phyloP scores from a whole-genome alignment of 2,888 invertebrate genomes.

The Acanthopleura granulata region DNA sequence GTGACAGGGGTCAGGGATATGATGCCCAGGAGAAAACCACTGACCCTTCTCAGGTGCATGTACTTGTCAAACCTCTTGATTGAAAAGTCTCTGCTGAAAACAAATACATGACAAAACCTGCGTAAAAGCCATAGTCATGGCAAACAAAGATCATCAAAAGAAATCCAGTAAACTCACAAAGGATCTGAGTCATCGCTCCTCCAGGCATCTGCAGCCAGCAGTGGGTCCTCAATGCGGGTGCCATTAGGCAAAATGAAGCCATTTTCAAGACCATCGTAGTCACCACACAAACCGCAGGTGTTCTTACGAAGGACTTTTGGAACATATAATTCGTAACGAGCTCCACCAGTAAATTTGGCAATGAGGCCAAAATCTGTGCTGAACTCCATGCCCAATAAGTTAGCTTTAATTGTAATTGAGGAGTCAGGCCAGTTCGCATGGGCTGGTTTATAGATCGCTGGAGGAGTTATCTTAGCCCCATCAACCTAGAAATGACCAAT shows the following conservation, averaged over 20 bases:
- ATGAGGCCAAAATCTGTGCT: slow-evolving; percentile 3
- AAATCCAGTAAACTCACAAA: neutral
- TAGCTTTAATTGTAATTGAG: neutral
- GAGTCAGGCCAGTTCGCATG: neutral
- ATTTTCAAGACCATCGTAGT: neutral
- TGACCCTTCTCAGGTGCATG: too few species aligned
- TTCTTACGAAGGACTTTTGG: neutral
- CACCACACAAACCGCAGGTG: slow-evolving; percentile 9
- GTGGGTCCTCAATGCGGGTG: neutral
- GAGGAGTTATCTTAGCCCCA: neutral
- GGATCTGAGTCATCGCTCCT: neutral
- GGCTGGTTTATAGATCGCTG: neutral
- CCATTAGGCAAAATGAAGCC: neutral
- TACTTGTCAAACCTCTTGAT: too few species aligned
- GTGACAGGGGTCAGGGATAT: too few species aligned
- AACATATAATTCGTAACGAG: neutral
- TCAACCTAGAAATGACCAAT: too few species aligned
- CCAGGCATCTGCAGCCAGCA: neutral
- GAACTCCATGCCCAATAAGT: neutral
- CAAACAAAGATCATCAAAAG: too few species aligned
- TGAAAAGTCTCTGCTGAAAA: too few species aligned
- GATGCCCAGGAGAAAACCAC: too few species aligned
- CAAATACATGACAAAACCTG: too few species aligned
- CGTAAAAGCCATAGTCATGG: too few species aligned
- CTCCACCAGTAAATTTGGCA: neutral